phyloP scores from a whole-genome alignment of 2,888 invertebrate genomes.

The Plagodis dolabraria region DNA sequence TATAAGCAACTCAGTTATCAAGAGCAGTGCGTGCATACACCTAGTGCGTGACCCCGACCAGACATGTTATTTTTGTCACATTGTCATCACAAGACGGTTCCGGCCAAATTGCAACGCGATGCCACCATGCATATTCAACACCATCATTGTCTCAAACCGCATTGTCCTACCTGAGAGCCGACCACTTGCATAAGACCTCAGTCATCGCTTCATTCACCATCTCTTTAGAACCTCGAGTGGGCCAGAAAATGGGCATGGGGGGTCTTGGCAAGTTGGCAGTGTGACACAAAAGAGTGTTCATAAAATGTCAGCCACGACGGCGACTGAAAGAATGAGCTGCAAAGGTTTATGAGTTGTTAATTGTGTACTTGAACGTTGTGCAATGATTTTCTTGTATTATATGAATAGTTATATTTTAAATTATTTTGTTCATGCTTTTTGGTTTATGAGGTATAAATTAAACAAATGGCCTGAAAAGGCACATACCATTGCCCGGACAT shows the following conservation, averaged over 20 bases:
- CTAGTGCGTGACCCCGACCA: slow-evolving; percentile 36
- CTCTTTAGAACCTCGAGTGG: neutral
- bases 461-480: too few relatives aligned
- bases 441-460: too few relatives aligned
- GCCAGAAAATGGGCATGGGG: slow-evolving; percentile 23
- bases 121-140: slow-evolving; percentile 80
- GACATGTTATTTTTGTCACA: slow-evolving; percentile 78
- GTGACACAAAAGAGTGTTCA: slow-evolving; percentile 65
- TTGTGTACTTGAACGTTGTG: slow-evolving; percentile 32
- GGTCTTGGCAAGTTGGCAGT: slow-evolving; percentile 44
- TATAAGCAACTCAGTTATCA: too few relatives aligned
- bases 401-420: neutral
- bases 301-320: slow-evolving; percentile 67
- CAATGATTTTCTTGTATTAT: slow-evolving; percentile 13
- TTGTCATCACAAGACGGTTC: slow-evolving; percentile 77
- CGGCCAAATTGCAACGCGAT: slow-evolving; percentile 77
- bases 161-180: slow-evolving; percentile 61
- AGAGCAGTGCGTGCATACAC: neutral
- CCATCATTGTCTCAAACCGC: slow-evolving; percentile 71
- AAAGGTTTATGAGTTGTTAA: slow-evolving; percentile 54
- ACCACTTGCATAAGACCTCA: slow-evolving; percentile 51
- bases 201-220: slow-evolving; percentile 18
- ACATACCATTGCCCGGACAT: too few relatives aligned
- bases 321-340: slow-evolving; percentile 56
- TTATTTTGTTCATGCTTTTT: too few relatives aligned